Conservation (phyloP, 2,113 vertebrate species). For the Chaetodon trifascialis region DNA sequence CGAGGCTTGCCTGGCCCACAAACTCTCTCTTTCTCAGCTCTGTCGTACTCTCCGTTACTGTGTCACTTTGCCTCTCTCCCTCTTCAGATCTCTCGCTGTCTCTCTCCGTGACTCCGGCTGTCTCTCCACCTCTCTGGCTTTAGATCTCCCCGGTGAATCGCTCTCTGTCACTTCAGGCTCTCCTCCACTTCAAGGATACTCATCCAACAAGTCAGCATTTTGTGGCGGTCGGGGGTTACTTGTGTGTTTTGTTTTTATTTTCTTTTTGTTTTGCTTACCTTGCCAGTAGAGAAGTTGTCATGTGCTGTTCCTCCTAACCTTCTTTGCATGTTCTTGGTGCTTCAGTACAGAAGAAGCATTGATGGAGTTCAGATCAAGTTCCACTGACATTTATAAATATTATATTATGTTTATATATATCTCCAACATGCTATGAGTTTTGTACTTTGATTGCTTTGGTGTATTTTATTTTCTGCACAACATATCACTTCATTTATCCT, state of each 20-base stretch:
- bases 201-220: slow-evolving; percentile 57
- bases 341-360: not conserved
- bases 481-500: not conserved
- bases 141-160: slow-evolving; percentile 13
- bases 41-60: slow-evolving; percentile 17
- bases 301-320: not conserved
- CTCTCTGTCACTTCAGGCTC: slow-evolving; percentile 44
- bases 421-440: not conserved
- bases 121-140: slow-evolving; percentile 23
- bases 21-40: slow-evolving; percentile 41
- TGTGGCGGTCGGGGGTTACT: slow-evolving; percentile 33
- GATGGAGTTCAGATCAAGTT: not conserved
- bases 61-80: slow-evolving; percentile 43
- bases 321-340: not conserved
- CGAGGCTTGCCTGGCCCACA: slow-evolving; percentile 41
- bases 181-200: slow-evolving; percentile 55
- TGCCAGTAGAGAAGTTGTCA: slow-evolving; percentile 6
- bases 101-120: slow-evolving; percentile 22
- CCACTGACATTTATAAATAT: not conserved
- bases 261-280: slow-evolving; percentile 13
- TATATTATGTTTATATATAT: not conserved
- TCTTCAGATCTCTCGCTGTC: slow-evolving; percentile 42
- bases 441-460: not conserved
- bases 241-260: slow-evolving; percentile 13
- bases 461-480: not conserved